Conservation (phyloP, 2,797 vertebrate genomes). For the Periophthalmus magnuspinnatus region DNA sequence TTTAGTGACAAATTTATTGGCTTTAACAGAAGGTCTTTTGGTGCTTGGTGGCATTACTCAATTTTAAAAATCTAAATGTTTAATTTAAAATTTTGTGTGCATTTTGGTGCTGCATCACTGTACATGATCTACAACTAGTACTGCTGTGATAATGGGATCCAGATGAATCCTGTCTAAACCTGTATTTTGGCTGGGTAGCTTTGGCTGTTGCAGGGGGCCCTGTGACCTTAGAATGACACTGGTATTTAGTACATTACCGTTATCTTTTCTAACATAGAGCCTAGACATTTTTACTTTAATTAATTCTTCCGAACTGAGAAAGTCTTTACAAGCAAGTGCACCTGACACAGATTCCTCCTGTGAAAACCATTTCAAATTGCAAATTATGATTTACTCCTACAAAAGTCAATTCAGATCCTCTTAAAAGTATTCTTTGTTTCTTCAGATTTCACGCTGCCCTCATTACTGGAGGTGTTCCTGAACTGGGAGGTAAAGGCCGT, state of each 20-base stretch:
- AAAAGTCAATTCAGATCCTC: too few species aligned
- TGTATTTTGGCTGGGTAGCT: not conserved
- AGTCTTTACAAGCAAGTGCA: slow-evolving; percentile 31
- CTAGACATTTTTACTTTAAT: slow-evolving; percentile 76
- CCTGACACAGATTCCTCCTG: slow-evolving; percentile 19
- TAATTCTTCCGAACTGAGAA: slow-evolving; percentile 56
- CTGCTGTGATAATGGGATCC: not conserved
- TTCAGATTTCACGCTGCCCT: slow-evolving; percentile 88
- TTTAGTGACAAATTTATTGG: too few species aligned
- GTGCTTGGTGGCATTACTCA: too few species aligned
- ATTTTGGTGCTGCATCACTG: not conserved
- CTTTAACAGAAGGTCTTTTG: too few species aligned
- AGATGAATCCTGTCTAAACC: not conserved
- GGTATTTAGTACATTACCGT: slow-evolving; percentile 72
- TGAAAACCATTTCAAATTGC: slow-evolving; percentile 1
- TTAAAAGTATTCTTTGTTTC: slow-evolving; percentile 45
- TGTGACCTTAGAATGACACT: slow-evolving; percentile 60
- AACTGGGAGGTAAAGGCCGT: slow-evolving; percentile 81
- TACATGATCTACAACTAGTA: not conserved
- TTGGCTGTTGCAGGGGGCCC: slow-evolving; percentile 24
- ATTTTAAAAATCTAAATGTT: too few species aligned
- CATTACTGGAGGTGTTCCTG: slow-evolving; percentile 79
- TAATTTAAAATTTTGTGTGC: not conserved
- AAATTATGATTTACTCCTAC: too few species aligned
- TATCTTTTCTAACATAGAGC: slow-evolving; percentile 68